These are phyloP conservation scores for Anagyrus pseudococci DNA, from an alignment of 2,888 invertebrate genomes.

Conservation along the genomic window DNA sequence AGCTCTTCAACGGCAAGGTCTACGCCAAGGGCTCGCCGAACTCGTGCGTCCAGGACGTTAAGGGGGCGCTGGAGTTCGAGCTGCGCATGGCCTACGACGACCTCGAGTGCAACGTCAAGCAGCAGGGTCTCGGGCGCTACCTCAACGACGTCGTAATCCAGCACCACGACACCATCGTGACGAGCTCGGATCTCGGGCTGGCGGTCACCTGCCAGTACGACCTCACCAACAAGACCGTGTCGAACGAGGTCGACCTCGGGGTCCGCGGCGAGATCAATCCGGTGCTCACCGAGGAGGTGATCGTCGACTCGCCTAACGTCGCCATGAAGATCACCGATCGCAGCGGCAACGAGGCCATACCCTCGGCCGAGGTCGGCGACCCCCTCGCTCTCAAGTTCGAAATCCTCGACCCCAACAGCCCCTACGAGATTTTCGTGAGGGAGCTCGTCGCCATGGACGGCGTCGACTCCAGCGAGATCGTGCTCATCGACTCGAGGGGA, in stretches of 20 bases:
- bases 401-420: conserved; percentile 90
- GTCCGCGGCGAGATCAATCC: conserved; percentile 88
- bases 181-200: conserved; percentile 90
- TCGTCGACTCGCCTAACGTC: conserved; percentile 93
- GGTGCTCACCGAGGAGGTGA: conserved; percentile 86
- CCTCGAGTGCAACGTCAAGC: conserved; percentile 90
- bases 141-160: conserved; percentile 94
- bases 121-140: conserved; percentile 85
- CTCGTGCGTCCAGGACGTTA: conserved; percentile 89
- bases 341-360: conserved; percentile 82
- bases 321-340: conserved; percentile 92
- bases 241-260: conserved; percentile 89
- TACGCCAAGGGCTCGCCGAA: conserved; percentile 94
- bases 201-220: conserved; percentile 95
- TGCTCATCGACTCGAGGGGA: conserved; percentile 88
- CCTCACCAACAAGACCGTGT: conserved; percentile 90
- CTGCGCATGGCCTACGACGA: conserved; percentile 91
- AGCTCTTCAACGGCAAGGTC: conserved; percentile 91
- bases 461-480: conserved; percentile 89
- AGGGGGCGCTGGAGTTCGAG: conserved; percentile 88
- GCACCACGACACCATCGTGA: conserved; percentile 94
- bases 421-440: conserved; percentile 94
- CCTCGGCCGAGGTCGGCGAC: conserved; percentile 91
- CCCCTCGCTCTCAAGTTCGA: conserved; percentile 90
- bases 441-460: conserved; percentile 95